Evolutionary conservation across 2,113 vertebrate genomes (phyloP).

Genomic region (Burhinus bistriatus): DNA sequence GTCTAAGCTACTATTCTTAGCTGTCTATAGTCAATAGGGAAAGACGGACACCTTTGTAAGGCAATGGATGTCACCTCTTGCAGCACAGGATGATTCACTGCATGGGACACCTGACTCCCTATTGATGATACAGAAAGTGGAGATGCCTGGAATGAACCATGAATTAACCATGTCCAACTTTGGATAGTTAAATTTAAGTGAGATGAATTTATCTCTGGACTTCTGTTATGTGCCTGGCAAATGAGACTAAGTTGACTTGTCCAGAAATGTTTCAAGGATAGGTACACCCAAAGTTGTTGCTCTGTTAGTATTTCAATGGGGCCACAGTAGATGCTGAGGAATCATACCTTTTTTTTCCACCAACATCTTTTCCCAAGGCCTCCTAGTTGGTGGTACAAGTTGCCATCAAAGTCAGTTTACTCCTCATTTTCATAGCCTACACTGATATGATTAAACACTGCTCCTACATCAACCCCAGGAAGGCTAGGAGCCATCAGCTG

Average conservation of each 20-base stretch:
- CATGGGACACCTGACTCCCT: not conserved
- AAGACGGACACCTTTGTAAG: not conserved
- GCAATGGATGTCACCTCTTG: not conserved
- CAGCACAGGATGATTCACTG: not conserved
- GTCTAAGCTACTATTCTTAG: not conserved
- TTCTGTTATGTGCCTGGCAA: not conserved
- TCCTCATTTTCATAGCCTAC: not conserved
- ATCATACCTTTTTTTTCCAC: not conserved
- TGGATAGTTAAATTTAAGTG: not conserved
- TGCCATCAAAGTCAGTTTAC: not conserved
- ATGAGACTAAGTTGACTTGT: not conserved
- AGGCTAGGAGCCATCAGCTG: not conserved
- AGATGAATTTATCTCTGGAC: not conserved
- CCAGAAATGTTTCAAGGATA: not conserved
- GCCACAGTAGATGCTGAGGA: not conserved
- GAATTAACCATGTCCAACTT: not conserved
- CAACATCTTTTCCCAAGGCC: not conserved
- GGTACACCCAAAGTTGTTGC: not conserved
- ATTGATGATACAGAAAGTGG: not conserved
- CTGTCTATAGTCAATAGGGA: not conserved
- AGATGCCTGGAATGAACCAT: not conserved
- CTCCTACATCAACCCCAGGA: not conserved
- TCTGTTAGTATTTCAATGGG: not conserved
- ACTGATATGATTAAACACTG: not conserved
- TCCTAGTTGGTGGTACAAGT: not conserved